A percentile compares a stretch with the other conserved stretches of the same genome.
phyloP scores from a whole-genome alignment of 2,113 vertebrate species.

The Sarotherodon lohbergeri region DNA sequence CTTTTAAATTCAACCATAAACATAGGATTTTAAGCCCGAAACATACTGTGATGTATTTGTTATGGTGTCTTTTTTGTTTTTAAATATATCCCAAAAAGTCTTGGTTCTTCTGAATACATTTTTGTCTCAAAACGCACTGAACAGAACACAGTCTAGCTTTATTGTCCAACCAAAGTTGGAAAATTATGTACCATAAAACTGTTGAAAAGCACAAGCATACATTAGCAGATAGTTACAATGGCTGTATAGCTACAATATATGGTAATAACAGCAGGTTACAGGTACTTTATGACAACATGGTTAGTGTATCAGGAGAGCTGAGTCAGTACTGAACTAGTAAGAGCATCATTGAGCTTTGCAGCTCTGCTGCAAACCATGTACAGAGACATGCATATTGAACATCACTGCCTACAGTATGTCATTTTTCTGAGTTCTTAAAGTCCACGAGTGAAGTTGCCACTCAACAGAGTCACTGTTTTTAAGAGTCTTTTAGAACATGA shows the following conservation, averaged over 20 bases:
- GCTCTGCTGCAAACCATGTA: conserved; percentile 36
- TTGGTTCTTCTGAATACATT: conserved; percentile 6
- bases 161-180: conserved; percentile 31
- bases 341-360: conserved; percentile 9
- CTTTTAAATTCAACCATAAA: conserved; percentile 30
- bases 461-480: neutral
- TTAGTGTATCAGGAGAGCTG: conserved; percentile 42
- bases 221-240: conserved; percentile 50
- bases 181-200: conserved; percentile 26
- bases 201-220: conserved; percentile 51
- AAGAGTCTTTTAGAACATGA: conserved; percentile 3
- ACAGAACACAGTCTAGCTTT: conserved; percentile 45
- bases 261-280: conserved; percentile 54
- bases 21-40: conserved; percentile 4
- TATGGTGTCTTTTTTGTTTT: neutral
- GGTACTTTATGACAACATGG: conserved; percentile 43
- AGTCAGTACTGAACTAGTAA: conserved; percentile 22
- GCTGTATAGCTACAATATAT: conserved; percentile 52
- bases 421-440: neutral
- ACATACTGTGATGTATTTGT: neutral
- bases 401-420: conserved; percentile 32
- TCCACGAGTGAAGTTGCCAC: neutral
- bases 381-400: conserved; percentile 41
- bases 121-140: conserved; percentile 30
- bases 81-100: neutral